Evolutionary conservation across 1,140 invertebrate genomes (phyloP).

Genomic region (Drosophila paulistorum): DNA sequence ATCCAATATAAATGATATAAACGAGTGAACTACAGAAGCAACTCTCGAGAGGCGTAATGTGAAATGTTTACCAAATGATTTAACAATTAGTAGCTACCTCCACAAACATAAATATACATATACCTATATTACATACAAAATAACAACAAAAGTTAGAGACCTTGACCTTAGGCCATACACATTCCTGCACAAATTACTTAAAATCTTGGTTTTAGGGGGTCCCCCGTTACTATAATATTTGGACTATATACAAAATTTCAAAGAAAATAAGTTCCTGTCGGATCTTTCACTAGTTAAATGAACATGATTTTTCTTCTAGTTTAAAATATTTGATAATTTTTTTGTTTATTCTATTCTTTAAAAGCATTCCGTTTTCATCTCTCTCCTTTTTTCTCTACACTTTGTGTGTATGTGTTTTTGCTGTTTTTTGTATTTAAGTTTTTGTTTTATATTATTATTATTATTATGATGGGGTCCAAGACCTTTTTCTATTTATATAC

Average conservation of each 20-base stretch:
- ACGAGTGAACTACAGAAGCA: background rate
- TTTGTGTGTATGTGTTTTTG: constrained; percentile 16
- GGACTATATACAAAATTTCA: background rate
- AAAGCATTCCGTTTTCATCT: constrained; percentile 58
- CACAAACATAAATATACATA: constrained; percentile 29
- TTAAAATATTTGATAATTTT: too few species aligned
- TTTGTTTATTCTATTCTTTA: constrained; percentile 39
- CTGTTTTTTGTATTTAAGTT: constrained; percentile 39
- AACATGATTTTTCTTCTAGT: background rate
- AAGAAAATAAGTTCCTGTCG: background rate
- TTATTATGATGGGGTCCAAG: constrained; percentile 46
- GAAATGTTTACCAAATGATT: constrained; percentile 80
- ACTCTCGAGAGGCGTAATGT: constrained; percentile 69
- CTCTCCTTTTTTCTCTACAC: constrained; percentile 10
- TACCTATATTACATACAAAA: constrained; percentile 1
- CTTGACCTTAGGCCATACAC: constrained; percentile 25
- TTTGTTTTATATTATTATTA: constrained; percentile 42
- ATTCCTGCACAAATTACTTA: constrained; percentile 79
- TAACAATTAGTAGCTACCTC: constrained; percentile 62
- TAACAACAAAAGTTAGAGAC: too few species aligned
- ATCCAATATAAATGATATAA: constrained; percentile 19
- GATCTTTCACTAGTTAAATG: background rate
- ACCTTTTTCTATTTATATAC: constrained; percentile 56
- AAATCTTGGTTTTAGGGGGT: constrained; percentile 26
- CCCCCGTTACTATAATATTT: too few species aligned